Base-by-base conservation (phyloP, 2,113 vertebrate genomes). In the Melanotaenia duboulayi region DNA sequence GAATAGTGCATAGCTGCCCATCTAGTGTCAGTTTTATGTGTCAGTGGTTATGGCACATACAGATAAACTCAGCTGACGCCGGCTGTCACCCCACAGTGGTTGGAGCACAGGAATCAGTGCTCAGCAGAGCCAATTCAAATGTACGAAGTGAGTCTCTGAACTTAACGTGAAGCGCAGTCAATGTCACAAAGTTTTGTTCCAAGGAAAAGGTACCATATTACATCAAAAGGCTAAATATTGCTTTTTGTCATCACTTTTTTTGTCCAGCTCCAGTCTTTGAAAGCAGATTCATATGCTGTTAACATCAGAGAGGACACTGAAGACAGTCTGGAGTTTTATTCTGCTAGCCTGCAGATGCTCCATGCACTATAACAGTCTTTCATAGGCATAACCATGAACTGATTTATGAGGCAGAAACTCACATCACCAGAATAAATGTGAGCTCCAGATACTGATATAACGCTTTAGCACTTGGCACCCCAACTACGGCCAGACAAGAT, bases 11-110 rank as follows among this genome's bases (percentile, higher is more conserved):
- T 35, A 70, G 76, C 71, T 62, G 62, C 42, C 69, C 55, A 49
- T 84, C 71, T 35, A 73, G 55, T 74, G 85, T 89, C 83, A 80
- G 56, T 69, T 87, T 83, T 81, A 87, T 84, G 78, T 71, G 35
- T 71, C 42, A 52, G 52, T 55, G 80, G 84, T 70, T 81, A 80
- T 80, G 59, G 69, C 78, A 82, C 76, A 81, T 86, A 83, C 28
- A 28, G 62, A 82, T 65, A 66, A 81, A 81, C 57, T 78, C 80
- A 62, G 65, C 59, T 25, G 74, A 82, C 60, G 75, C 68, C 86
- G 83, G 73, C 59, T 82, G 60, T 74, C 71, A 54, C 74, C 67
- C 79, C 68, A 65, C 2, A 28, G 78, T 52, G 80, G 76, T 86
- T 76, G 73, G 24, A 72, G 66, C n/a, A 40, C 50, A 71, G 57